These are phyloP conservation scores for Phalloptychus januarius DNA, from an alignment of 2,797 vertebrate species.

Conservation along the genomic window DNA sequence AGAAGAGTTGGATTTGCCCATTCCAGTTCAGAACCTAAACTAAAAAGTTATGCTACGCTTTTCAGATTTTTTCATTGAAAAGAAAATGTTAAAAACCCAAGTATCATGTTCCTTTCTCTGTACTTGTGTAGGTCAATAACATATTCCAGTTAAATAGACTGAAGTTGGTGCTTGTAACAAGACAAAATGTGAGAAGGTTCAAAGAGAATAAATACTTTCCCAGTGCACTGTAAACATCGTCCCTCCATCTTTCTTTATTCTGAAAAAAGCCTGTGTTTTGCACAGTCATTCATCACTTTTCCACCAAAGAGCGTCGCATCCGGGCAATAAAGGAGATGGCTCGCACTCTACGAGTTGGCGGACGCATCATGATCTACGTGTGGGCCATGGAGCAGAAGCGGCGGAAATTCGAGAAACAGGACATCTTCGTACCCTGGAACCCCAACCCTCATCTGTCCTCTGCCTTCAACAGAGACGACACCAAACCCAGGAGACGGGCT, in stretches of 20 bases:
- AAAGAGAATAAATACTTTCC: background rate
- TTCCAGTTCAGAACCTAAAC: background rate
- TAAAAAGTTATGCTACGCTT: background rate
- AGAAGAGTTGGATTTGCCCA: background rate
- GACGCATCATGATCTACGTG: constrained; percentile 87
- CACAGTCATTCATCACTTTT: constrained; percentile 85
- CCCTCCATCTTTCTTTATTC: background rate
- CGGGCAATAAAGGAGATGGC: constrained; percentile 87
- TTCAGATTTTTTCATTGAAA: background rate
- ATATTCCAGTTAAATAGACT: background rate
- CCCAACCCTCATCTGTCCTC: constrained; percentile 71
- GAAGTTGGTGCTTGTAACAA: background rate
- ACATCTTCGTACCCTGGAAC: constrained; percentile 86
- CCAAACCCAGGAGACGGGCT: constrained; percentile 50
- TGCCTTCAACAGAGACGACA: constrained; percentile 13
- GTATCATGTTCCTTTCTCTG: background rate
- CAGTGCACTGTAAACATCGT: background rate
- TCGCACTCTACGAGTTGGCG: constrained; percentile 79
- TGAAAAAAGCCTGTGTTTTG: constrained; percentile 40
- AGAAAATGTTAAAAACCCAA: background rate
- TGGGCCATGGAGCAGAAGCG: constrained; percentile 86
- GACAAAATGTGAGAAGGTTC: background rate
- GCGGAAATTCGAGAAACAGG: constrained; percentile 86
- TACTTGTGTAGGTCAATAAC: background rate
- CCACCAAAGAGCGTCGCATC: constrained; percentile 79